These are phyloP conservation scores for Tachycineta bicolor DNA, from an alignment of 2,113 vertebrate genomes.

Conservation along the genomic window DNA sequence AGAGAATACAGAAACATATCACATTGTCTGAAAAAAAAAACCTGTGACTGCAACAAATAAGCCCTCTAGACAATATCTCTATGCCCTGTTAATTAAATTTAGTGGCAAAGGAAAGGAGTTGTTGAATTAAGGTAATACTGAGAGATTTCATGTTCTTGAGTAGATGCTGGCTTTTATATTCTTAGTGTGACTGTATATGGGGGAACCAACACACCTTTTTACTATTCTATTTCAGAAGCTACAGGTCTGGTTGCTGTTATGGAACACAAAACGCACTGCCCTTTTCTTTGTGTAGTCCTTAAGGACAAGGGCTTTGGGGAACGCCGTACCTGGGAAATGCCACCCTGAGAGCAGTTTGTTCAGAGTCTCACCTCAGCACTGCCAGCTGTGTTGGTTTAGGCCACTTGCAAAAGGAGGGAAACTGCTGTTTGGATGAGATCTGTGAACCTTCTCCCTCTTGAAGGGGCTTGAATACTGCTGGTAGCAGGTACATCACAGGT, in stretches of 20 bases:
- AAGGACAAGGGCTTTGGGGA: neutral
- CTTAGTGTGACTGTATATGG: neutral
- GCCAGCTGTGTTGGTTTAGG: neutral
- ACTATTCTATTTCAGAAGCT: neutral
- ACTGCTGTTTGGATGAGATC: neutral
- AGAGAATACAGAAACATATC: neutral
- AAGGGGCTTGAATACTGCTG: neutral
- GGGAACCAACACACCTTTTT: neutral
- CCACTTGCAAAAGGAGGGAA: neutral
- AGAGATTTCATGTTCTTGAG: neutral
- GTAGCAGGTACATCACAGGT: neutral
- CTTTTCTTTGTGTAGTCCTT: accelerated
- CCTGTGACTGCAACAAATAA: neutral
- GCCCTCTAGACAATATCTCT: neutral
- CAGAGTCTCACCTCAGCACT: neutral
- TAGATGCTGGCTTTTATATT: neutral
- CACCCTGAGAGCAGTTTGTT: neutral
- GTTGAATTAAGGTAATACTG: neutral
- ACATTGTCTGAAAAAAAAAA: neutral
- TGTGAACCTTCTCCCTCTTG: neutral
- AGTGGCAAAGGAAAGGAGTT: neutral
- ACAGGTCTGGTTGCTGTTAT: accelerated
- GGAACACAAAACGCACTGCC: neutral
- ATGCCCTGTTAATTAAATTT: slow-evolving; percentile 6
- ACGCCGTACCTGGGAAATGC: accelerated